Conservation (phyloP, 2,113 vertebrate genomes). For the Talpa occidentalis region DNA sequence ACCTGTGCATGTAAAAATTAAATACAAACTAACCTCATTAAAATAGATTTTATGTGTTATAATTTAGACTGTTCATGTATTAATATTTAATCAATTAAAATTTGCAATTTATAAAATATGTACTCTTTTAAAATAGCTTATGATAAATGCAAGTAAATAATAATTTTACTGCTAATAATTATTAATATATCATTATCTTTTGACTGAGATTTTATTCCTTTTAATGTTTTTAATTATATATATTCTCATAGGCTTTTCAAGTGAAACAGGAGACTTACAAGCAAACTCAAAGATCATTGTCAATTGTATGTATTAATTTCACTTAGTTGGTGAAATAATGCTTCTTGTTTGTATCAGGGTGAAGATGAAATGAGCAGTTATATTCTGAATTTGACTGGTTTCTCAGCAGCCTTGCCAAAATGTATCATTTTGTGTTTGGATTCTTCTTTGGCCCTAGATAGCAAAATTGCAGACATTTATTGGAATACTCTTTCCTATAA, state of each 20-base stretch:
- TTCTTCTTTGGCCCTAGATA: not conserved
- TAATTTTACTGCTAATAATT: not conserved
- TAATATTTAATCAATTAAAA: slow-evolving; percentile 8
- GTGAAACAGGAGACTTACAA: not conserved
- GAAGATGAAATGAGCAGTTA: not conserved
- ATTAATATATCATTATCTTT: not conserved
- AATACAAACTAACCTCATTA: not conserved
- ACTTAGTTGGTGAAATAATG: slow-evolving; percentile 12
- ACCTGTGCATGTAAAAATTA: not conserved
- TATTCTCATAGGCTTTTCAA: not conserved
- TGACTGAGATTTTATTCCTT: not conserved
- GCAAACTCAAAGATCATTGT: not conserved
- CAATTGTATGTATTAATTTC: not conserved
- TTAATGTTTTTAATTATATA: not conserved
- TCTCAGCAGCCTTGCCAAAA: not conserved
- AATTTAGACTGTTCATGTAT: not conserved
- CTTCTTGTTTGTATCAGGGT: not conserved
- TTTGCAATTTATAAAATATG: not conserved
- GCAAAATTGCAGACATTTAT: not conserved
- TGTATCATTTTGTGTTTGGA: not conserved
- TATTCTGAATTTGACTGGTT: not conserved
- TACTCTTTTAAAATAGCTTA: not conserved
- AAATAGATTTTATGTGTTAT: not conserved
- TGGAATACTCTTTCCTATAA: not conserved
- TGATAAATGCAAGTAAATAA: slow-evolving; percentile 2